Conservation (phyloP, 2,888 invertebrate genomes). For the Subacronicta megacephala region DNA sequence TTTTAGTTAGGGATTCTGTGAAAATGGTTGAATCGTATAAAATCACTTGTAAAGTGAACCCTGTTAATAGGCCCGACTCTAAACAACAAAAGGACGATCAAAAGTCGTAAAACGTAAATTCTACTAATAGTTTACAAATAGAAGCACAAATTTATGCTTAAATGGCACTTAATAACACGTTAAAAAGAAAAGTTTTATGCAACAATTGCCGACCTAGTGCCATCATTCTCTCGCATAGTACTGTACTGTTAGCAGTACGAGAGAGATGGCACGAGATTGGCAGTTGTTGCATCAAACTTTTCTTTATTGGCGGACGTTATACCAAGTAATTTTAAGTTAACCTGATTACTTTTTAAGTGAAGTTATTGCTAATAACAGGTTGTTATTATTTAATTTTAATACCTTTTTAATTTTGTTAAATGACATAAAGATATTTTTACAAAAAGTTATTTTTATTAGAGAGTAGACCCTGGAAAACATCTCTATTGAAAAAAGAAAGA, state of each 20-base stretch:
- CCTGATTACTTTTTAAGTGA: slow-evolving; percentile 59
- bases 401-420: slow-evolving; percentile 40
- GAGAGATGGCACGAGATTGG: too few relatives aligned
- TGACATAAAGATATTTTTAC: slow-evolving; percentile 42
- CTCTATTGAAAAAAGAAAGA: too few relatives aligned
- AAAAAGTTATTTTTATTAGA: slow-evolving; percentile 9
- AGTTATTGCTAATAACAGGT: slow-evolving; percentile 48
- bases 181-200: too few relatives aligned
- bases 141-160: slow-evolving; percentile 42
- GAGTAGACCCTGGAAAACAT: too few relatives aligned
- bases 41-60: slow-evolving; percentile 86
- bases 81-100: slow-evolving; percentile 27
- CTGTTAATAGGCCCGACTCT: slow-evolving; percentile 68
- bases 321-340: slow-evolving; percentile 54
- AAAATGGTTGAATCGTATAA: slow-evolving; percentile 86
- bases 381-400: slow-evolving; percentile 44
- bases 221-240: too few relatives aligned
- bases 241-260: too few relatives aligned
- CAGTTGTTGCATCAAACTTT: too few relatives aligned
- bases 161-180: slow-evolving; percentile 16
- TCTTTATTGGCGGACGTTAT: too few relatives aligned
- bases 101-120: slow-evolving; percentile 23
- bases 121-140: not conserved
- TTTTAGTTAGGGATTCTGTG: slow-evolving; percentile 82
- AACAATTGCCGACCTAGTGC: too few relatives aligned